A percentile compares a stretch with the other conserved stretches of the same genome.
These are phyloP conservation scores for Enoplolaimus lenunculus DNA, from an alignment of 2,888 invertebrate species.

Conservation along the genomic window DNA sequence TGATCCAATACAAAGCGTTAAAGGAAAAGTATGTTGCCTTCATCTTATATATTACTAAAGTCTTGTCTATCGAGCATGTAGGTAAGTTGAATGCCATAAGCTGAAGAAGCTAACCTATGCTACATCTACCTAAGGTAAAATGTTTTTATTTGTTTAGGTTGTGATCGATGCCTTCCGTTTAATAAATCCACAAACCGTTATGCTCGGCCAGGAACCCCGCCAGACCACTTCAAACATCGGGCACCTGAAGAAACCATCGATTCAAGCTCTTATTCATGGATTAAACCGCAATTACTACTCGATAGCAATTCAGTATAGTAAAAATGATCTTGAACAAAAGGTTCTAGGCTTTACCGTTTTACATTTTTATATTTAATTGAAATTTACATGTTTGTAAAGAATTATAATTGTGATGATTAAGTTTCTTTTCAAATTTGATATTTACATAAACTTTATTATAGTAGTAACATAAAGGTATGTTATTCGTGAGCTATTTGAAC, in stretches of 20 bases:
- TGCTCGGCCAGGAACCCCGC: conserved; percentile 89
- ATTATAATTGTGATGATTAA: no score
- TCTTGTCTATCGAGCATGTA: no score
- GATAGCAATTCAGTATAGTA: conserved; percentile 96
- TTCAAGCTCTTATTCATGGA: conserved; percentile 93
- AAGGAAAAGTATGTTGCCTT: conserved; percentile 58
- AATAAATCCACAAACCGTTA: conserved; percentile 98
- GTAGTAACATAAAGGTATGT: no score
- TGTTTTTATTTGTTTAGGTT: conserved; percentile 53
- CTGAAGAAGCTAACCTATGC: background rate
- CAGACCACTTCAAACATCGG: conserved; percentile 98
- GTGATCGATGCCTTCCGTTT: conserved; percentile 99
- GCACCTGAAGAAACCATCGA: conserved; percentile 93
- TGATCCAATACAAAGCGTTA: conserved; percentile 97
- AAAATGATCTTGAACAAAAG: conserved; percentile 95
- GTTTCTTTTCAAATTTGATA: no score
- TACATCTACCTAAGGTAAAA: conserved; percentile 1
- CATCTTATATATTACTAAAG: no score
- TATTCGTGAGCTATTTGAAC: no score
- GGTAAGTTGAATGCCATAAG: no score
- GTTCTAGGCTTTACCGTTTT: no score
- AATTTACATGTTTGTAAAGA: no score
- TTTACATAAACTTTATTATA: no score
- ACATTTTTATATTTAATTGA: no score
- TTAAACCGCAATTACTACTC: conserved; percentile 97